Base-by-base conservation (phyloP, 2,888 invertebrate genomes). In the Drosophila acutilabella region DNA sequence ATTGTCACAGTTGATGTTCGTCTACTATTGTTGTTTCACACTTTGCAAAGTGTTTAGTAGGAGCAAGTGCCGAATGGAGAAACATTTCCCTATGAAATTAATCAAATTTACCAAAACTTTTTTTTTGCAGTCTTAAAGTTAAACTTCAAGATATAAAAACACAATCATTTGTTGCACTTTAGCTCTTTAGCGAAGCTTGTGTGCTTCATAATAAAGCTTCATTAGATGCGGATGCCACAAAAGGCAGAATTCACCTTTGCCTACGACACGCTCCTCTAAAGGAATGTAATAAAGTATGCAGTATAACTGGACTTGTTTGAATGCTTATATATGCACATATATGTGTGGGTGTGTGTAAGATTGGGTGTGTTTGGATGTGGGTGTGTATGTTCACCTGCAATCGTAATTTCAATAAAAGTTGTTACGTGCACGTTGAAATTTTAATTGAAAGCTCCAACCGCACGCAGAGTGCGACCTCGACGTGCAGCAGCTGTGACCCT, bases 361-460 rank as follows among this genome's bases (percentile, higher is more conserved):
- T 30, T 30, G 30, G 30, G 8, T 30, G 30, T 7, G 8, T 8
- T 30, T 30, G 30, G 6, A 30, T 30, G 30, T 59, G 42, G 51
- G 41, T 54, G 47, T 47, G 51, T 45, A 54, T 61, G 65, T 74
- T 67, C 68, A 48, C 36, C 71, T 85, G 83, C 77, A 81, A 82
- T 74, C 81, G 83, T 79, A 78, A 85, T 89, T 89, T 89, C 88
- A 89, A 89, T 89, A 87, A 89, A 89, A 85, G 80, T 85, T 86
- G 89, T 87, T 88, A 88, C 85, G 81, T 87, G 78, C 68, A 83
- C 79, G 80, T 80, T 85, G 80, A 80, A 89, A 89, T 89, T 89
- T 89, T 89, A 89, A 89, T 89, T 89, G 89, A 89, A 88, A 88
- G 87, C 78, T 70, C 74, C 83, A 79, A 71, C 74, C 71, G 65